Conservation (phyloP, 2,888 invertebrate species). For the Drosophila acutilabella region DNA sequence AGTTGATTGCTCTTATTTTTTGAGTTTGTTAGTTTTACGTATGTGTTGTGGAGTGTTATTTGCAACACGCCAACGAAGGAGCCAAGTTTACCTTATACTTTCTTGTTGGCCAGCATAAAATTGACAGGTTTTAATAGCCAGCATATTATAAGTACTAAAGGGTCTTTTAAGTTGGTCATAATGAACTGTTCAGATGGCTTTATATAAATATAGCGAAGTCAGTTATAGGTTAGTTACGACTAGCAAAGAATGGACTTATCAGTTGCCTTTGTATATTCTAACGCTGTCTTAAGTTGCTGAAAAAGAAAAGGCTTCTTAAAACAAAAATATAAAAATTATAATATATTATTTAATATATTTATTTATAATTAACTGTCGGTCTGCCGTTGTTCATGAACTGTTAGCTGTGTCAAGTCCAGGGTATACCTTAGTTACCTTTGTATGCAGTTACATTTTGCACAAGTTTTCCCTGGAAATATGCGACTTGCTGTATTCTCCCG, state of each 20-base stretch:
- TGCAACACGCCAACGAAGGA: slow-evolving; percentile 2
- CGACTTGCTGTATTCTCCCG: background rate
- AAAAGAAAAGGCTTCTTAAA: too few species aligned
- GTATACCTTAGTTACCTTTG: background rate
- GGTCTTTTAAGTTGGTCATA: background rate
- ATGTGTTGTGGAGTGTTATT: slow-evolving; percentile 17
- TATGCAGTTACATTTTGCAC: background rate
- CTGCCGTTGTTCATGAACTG: too few species aligned
- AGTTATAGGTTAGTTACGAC: too few species aligned
- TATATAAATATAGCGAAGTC: too few species aligned
- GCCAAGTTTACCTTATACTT: slow-evolving; percentile 11
- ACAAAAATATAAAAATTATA: too few species aligned
- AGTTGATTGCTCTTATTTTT: slow-evolving; percentile 39
- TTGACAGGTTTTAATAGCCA: slow-evolving; percentile 16
- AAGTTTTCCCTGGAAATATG: slow-evolving; percentile 7
- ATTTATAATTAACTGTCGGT: too few species aligned
- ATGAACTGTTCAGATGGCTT: too few species aligned
- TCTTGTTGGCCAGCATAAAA: slow-evolving; percentile 10
- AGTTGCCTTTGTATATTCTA: too few species aligned
- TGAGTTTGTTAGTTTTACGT: slow-evolving; percentile 31
- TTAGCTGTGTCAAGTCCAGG: background rate
- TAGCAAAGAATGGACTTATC: too few species aligned
- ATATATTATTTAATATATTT: too few species aligned
- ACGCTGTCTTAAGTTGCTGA: too few species aligned
- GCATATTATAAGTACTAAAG: background rate